These are phyloP conservation scores for Colletes latitarsis DNA, from an alignment of 1,140 invertebrate genomes.

Conservation along the genomic window DNA sequence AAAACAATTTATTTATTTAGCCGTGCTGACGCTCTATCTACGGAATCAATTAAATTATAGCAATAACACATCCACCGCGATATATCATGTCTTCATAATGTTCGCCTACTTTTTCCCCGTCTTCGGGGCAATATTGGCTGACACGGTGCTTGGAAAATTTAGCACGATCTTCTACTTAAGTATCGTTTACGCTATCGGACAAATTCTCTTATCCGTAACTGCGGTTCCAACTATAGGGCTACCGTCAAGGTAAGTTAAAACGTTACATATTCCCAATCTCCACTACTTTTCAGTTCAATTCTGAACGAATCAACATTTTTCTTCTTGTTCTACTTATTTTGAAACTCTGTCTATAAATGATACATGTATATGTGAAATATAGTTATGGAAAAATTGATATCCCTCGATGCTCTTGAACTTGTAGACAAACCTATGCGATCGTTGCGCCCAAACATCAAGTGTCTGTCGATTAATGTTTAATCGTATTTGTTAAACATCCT, in stretches of 20 bases:
- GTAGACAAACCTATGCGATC: too few relatives aligned
- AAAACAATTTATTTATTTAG: constrained; percentile 81
- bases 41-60: constrained; percentile 85
- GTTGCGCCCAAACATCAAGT: neutral
- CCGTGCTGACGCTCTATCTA: constrained; percentile 91
- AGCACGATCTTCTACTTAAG: constrained; percentile 94
- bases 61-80: constrained; percentile 87
- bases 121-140: constrained; percentile 93
- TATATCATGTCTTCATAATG: constrained; percentile 92
- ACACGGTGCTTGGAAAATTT: constrained; percentile 93
- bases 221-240: constrained; percentile 84
- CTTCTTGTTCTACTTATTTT: too few relatives aligned
- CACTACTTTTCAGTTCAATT: neutral
- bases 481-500: neutral
- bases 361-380: too few relatives aligned
- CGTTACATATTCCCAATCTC: neutral
- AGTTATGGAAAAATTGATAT: too few relatives aligned
- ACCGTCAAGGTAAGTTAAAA: constrained; percentile 82
- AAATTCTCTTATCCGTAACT: constrained; percentile 88
- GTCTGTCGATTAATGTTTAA: neutral
- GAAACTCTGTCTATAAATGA: too few relatives aligned
- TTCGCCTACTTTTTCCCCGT: constrained; percentile 94
- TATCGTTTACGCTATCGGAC: constrained; percentile 92
- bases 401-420: too few relatives aligned
- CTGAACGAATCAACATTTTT: neutral